A percentile compares a stretch with the other conserved stretches of the same genome.
Conservation (phyloP, 2,113 vertebrate genomes). For the Mesoclemmys tuberculata region DNA sequence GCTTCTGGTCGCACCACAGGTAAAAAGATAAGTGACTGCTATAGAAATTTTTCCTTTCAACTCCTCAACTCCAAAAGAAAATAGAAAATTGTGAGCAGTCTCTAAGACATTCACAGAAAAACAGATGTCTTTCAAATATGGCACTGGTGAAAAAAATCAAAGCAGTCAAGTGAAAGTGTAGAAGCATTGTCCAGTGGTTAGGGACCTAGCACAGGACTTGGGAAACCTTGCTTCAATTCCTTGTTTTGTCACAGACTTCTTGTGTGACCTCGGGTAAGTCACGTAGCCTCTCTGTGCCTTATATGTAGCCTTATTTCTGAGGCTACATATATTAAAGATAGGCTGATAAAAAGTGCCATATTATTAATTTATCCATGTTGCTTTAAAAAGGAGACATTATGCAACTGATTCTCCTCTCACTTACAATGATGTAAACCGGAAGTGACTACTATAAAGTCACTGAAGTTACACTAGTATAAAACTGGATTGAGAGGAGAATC, state of each 20-base stretch:
- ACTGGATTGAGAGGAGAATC: background rate
- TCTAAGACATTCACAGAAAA: background rate
- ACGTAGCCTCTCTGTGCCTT: background rate
- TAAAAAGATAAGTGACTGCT: conserved; percentile 72
- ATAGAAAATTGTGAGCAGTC: background rate
- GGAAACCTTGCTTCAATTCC: background rate
- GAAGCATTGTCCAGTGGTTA: background rate
- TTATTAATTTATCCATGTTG: background rate
- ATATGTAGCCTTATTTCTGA: background rate
- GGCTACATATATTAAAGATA: background rate
- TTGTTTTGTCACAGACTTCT: background rate
- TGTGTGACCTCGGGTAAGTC: background rate
- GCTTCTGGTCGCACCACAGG: conserved; percentile 99
- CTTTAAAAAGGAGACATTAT: background rate
- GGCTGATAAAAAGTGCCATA: background rate
- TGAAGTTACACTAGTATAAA: background rate
- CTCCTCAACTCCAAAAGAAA: background rate
- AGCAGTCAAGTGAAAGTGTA: background rate
- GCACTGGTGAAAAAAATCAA: background rate
- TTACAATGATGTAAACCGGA: background rate
- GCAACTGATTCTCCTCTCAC: background rate
- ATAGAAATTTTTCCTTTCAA: background rate
- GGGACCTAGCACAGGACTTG: background rate
- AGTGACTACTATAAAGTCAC: background rate
- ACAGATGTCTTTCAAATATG: background rate